Base-by-base conservation (phyloP, 2,797 vertebrate genomes). In the Petrocephalus schoutedeni region DNA sequence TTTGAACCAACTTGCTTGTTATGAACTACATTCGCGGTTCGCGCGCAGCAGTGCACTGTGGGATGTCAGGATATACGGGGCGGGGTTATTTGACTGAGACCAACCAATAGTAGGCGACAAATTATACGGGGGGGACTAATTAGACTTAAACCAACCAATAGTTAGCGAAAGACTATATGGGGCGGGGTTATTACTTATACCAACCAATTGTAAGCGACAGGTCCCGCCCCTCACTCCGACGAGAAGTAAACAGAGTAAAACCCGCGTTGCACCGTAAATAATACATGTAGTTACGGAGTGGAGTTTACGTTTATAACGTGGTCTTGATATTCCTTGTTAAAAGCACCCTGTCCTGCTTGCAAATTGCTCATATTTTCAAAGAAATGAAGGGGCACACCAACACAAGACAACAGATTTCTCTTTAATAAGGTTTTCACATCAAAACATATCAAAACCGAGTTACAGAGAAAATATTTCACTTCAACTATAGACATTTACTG, bases 371-470 rank as follows among this genome's bases (percentile, higher is more conserved):
- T 51, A 6, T 51, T 51, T 51, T 51, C 56, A 57, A 1, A 57
- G 14, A 57, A 57, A 57, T 57, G 2, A 14, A 16, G 56, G 56
- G 56, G 56, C 9, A 57, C 9, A 12, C 56, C 1, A 57, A 57
- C 10, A 14, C 56, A 57, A 57, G 56, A 57, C 9, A 57, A 57
- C 10, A 41, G 41, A 14, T 57, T 19, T 77, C n/a, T 88, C 84
- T 89, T 89, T 89, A 88, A 89, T 93, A 93, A 51, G 85, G 91
- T 92, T 94, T 94, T 82, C 94, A 96, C 95, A 94, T 94, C 94
- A 96, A 94, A 95, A 95, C 93, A 95, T 95, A 95, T 95, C 92
- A 95, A 96, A 96, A 95, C 91, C 92, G n/a, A 93, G 88, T 89
- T 91, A 94, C 90, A 93, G 92, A 91, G 91, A 91, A 92, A 90